Evolutionary conservation across 2,888 invertebrate species (phyloP), one percentile per base, ranked within the genome.

Genomic region (Dynastes maya): DNA sequence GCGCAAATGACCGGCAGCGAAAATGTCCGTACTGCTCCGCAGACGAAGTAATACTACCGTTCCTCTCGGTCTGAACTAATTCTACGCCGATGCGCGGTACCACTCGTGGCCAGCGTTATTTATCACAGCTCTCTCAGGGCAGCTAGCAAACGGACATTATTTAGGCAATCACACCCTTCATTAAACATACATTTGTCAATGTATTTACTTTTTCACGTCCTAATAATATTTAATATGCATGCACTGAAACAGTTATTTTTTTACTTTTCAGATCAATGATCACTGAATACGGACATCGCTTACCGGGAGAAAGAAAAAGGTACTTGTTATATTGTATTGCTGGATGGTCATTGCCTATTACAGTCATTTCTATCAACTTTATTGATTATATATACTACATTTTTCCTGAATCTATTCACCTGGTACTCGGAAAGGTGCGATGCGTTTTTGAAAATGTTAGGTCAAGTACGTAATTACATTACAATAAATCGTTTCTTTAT

Each of bases 381-480:
- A 49, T 68, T 29, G 78, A 78, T 49, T 68, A 67, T 29, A 40
- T 22, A 1, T 58, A 68, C 9, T 37, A 65, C 27, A 40, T 89
- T 13, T 80, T 91, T 13, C 88, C 88, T 1, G 84, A 86, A 5
- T 82, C 87, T 78, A 87, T 93, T 11, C 91, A 92, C 68, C 92
- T 94, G 0, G 89, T 91, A 81, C 91, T 95, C 75, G 94, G 94
- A 4, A 83, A 84, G 13, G 89, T 89, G 1, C 89, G 90, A 79
- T 95, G 95, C 87, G 95, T 94, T 93, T 93, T 95, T 85, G 90
- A 90, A 80, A 84, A 90, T 81, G 82, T 93, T 93, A 86, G 58
- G 70, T n/a, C 6, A 13, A 64, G 75, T 75, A 64, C 13, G 63
- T 45, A 4, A 1, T 16, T 58, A 49, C 45, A 4, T n/a, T 49